These are phyloP conservation scores for Nomada hirtipes DNA, from an alignment of 2,888 invertebrate species.

Conservation along the genomic window DNA sequence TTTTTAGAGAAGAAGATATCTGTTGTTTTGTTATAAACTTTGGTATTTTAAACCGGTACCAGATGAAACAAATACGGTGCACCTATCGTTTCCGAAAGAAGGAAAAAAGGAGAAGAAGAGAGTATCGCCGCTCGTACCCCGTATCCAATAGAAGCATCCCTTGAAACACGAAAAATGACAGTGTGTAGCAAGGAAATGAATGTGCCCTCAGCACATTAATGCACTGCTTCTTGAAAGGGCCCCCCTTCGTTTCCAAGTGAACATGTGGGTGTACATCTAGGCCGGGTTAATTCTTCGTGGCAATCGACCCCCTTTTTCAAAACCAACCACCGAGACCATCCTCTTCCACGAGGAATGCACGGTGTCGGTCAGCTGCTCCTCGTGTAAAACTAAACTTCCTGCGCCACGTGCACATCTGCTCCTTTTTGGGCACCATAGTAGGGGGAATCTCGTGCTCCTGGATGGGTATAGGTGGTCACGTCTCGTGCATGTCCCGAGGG, in stretches of 20 bases:
- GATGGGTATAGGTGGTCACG: conserved; percentile 2
- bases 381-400: conserved; percentile 81
- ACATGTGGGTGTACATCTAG: conserved; percentile 68
- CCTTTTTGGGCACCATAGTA: conserved; percentile 17
- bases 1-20: background rate
- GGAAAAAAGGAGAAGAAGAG: background rate
- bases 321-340: conserved; percentile 67
- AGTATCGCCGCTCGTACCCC: background rate
- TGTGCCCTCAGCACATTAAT: conserved; percentile 59
- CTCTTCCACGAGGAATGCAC: conserved; percentile 63
- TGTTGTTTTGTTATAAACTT: background rate
- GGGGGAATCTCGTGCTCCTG: conserved; percentile 25
- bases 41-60: background rate
- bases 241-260: conserved; percentile 53
- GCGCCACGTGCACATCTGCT: conserved; percentile 81
- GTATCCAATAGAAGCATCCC: conserved; percentile 31
- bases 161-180: conserved; percentile 38
- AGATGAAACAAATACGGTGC: background rate
- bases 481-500: conserved; percentile 18
- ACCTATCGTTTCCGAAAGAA: background rate
- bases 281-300: conserved; percentile 22
- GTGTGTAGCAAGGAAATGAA: conserved; percentile 50
- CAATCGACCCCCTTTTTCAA: conserved; percentile 65
- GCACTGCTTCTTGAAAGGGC: conserved; percentile 26
- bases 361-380: conserved; percentile 77